These are phyloP conservation scores for Peromyscus californicus DNA, from an alignment of 2,113 vertebrate species.

Conservation along the genomic window DNA sequence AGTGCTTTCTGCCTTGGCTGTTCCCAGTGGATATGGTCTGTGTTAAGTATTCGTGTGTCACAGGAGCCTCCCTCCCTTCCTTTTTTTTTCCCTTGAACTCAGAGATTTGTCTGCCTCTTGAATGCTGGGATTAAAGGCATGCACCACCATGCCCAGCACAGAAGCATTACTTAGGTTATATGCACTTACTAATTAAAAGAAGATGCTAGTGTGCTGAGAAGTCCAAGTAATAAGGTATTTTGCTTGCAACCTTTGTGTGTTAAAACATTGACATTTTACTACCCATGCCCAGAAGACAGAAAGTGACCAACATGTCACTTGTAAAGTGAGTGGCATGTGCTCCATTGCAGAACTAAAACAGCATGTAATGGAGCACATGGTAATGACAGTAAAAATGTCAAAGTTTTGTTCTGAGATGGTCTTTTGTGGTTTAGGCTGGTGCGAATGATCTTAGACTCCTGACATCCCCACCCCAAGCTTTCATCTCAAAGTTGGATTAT, in stretches of 20 bases:
- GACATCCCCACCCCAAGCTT: too few species aligned
- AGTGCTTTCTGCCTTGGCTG: too few species aligned
- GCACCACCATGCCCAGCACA: neutral
- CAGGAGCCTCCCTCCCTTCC: neutral
- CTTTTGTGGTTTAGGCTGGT: neutral
- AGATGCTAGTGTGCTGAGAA: neutral
- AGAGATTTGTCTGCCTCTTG: neutral
- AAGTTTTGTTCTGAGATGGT: neutral
- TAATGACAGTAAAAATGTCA: neutral
- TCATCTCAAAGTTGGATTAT: neutral
- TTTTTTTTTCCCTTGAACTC: neutral
- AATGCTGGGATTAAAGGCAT: neutral
- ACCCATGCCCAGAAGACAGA: neutral
- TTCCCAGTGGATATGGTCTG: neutral
- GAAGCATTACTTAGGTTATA: neutral
- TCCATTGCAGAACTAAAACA: neutral
- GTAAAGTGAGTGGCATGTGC: neutral
- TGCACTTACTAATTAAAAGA: neutral
- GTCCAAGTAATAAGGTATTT: neutral
- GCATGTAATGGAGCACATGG: neutral
- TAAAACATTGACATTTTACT: conserved; percentile 6
- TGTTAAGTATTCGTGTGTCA: neutral
- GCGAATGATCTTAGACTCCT: neutral
- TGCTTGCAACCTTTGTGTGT: neutral
- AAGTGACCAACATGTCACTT: neutral